Base-by-base conservation (phyloP, 1,140 invertebrate genomes). In the Drosophila mayri region DNA sequence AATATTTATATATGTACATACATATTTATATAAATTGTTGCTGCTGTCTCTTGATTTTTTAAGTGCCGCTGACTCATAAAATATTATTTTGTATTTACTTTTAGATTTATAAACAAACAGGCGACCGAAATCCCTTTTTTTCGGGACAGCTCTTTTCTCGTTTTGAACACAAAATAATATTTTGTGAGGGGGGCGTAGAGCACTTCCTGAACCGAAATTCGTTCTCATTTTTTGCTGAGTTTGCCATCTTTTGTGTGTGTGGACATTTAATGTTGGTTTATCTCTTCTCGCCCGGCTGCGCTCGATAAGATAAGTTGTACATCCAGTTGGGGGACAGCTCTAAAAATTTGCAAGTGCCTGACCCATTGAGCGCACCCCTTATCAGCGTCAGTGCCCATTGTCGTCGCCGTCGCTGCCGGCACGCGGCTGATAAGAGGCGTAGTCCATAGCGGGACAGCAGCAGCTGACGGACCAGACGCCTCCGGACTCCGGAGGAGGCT, bases 401-500 rank as follows among this genome's bases (percentile, higher is more conserved):
- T 62, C 32, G 52, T 61, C n/a, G 49, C 28, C n/a, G 30, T 18
- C 52, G 63, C 47, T 57, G 50, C 62, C 74, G 83, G 83, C 83
- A 86, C 83, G 83, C 79, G 83, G 83, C 66, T 86, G 83, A 86
- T 86, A 83, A 76, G 79, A 54, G 35, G 37, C 49, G 54, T 18
- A 18, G 25, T 37, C 44, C 20, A n/a, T 11, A 40, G 47, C 20
- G 49, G 44, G 49, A 65, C 66, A 76, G 32, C 30, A 54, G 73
- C 52, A 54, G 73, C 55, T 66, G 81, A 62, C 63, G 41, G 59
- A 59, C 37, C 60, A 68, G 83, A 87, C 71, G 84, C 20, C 79
- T 75, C 58, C 59, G 52, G 60, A 58, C 75, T 70, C 58, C 58
- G 52, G 52, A 65, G 71, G 25, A 25, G 25, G 52, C 70, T 40